Evolutionary conservation across 2,888 invertebrate genomes (phyloP), one percentile per base, ranked within the genome.

Genomic region (Belgica antarctica): DNA sequence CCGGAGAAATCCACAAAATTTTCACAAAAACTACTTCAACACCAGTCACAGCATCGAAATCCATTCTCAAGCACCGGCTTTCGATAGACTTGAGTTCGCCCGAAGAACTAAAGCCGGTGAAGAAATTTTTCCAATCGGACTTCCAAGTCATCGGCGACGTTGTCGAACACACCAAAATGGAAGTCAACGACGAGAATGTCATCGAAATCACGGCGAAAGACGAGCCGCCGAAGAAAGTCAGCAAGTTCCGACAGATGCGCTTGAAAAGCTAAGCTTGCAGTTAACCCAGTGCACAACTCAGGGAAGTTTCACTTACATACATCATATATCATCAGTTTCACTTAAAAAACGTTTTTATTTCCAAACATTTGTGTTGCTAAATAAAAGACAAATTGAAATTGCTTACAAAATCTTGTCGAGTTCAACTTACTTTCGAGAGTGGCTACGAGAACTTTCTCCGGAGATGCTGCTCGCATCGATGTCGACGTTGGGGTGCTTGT

Each of bases 401-500:
- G 7, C 12, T 8, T 31, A 31, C 31, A 10, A 31, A 31, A 31
- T n/a, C n/a, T n/a, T n/a, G n/a, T n/a, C n/a, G n/a, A n/a, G 7
- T n/a, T 46, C 4, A 46, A 15, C 15, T 52, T 52, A 52, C 12
- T 52, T 52, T 3, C 52, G 17, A 19, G 52, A 52, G 19, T 5
- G 3, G 22, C 52, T 52, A 7, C 52, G 2, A 12, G 52, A 19
- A 22, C 52, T 52, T 52, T 52, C 52, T 7, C 52, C 52, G 22
- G 19, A 22, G 1, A 52, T 22, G 12, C 52, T 52, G 52, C 27
- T 12, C 8, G 19, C 61, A 34, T 62, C 34, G 1, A 34, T 34
- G 66, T 73, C 74, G 2, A 73, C 69, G 65, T 78, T 77, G 1
- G 73, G 72, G 25, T 71, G 72, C 47, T 75, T 73, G 63, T 76